Evolutionary conservation across 2,113 vertebrate genomes (phyloP).

Genomic region (Parotia lawesii): DNA sequence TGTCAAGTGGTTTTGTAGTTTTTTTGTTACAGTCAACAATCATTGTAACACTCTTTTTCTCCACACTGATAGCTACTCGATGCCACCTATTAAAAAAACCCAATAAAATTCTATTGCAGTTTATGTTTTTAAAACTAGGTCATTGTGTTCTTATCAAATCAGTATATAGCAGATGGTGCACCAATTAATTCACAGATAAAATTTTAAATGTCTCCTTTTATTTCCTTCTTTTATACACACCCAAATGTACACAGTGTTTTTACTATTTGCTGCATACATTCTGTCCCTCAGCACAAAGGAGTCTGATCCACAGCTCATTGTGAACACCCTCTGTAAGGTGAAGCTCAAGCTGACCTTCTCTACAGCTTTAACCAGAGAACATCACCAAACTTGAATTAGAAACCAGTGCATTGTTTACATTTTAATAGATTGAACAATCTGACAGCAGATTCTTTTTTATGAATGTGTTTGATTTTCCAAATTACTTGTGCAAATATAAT

Average conservation of each 20-base stretch:
- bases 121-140: not conserved
- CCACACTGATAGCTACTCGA: constrained; percentile 93
- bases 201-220: not conserved
- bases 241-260: not conserved
- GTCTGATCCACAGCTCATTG: not conserved
- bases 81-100: constrained; percentile 83
- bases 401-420: not conserved
- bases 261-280: not conserved
- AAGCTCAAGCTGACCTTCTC: not conserved
- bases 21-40: constrained; percentile 95
- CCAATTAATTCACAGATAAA: not conserved
- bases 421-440: not conserved
- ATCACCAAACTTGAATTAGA: not conserved
- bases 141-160: not conserved
- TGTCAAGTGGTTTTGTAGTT: constrained; percentile 83
- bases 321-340: not conserved
- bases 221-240: not conserved
- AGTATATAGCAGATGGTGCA: not conserved
- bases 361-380: not conserved
- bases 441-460: not conserved
- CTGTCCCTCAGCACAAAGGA: not conserved
- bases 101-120: not conserved
- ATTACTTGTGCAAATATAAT: not conserved
- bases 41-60: constrained; percentile 94
- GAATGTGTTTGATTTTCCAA: not conserved